Conservation (phyloP, 2,797 vertebrate genomes). For the Benthosema pterotum region DNA sequence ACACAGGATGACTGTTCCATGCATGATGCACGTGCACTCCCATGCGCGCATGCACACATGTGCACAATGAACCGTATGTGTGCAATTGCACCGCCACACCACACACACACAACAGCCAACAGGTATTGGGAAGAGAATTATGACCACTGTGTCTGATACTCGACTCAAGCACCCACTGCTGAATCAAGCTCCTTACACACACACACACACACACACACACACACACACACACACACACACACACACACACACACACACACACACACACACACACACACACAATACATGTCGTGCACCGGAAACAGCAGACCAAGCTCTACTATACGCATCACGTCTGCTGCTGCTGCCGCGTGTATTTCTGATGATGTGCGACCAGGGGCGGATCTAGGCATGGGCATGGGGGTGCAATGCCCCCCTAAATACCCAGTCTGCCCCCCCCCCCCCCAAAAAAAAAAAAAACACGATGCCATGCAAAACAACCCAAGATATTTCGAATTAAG, state of each 20-base stretch:
- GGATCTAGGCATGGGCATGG: no score
- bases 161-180: no score
- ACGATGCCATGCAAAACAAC: no score
- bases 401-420: no score
- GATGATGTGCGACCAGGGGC: no score
- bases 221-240: slow-evolving; percentile 41
- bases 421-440: no score
- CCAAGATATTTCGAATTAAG: no score
- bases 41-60: not conserved
- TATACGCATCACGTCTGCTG: not conserved
- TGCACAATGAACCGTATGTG: not conserved
- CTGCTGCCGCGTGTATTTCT: slow-evolving; percentile 2
- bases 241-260: slow-evolving; percentile 9
- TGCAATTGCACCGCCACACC: no score
- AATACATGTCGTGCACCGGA: not conserved
- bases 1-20: slow-evolving; percentile 64
- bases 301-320: no score
- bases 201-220: slow-evolving; percentile 43
- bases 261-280: slow-evolving; percentile 4
- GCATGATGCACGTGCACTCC: slow-evolving; percentile 9
- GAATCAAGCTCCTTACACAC: slow-evolving; percentile 2
- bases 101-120: slow-evolving; percentile 3
- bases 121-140: not conserved
- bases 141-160: not conserved
- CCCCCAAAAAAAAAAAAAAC: no score